phyloP scores from a whole-genome alignment of 37 sponge, comb jelly and placozoan genomes.

The Aplysina aerophoba region DNA sequence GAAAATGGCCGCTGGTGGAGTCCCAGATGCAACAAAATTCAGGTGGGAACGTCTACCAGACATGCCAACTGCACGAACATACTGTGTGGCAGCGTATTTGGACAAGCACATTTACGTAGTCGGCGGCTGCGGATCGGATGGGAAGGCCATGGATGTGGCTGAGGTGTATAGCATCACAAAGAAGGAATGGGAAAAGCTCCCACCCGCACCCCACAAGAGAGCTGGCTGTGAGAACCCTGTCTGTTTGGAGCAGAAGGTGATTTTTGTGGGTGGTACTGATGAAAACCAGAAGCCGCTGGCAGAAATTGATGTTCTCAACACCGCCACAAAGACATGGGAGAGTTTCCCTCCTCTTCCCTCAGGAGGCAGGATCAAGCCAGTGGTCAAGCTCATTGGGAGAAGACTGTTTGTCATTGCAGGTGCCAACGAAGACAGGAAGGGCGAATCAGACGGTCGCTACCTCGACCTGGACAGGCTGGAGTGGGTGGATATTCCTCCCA shows the following conservation, averaged over 20 bases:
- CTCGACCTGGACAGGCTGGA: slow-evolving; percentile 58
- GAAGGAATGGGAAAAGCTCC: slow-evolving; percentile 59
- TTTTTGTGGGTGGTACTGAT: slow-evolving; percentile 69
- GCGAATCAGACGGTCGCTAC: slow-evolving; percentile 48
- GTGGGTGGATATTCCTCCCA: slow-evolving; percentile 59
- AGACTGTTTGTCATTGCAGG: slow-evolving; percentile 72
- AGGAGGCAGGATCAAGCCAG: slow-evolving; percentile 63
- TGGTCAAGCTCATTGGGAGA: slow-evolving; percentile 51
- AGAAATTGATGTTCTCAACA: slow-evolving; percentile 64
- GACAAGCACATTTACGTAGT: slow-evolving; percentile 68
- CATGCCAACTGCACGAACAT: slow-evolving; percentile 60
- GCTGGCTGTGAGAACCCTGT: slow-evolving; percentile 49
- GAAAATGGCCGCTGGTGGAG: slow-evolving; percentile 14
- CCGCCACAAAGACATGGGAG: slow-evolving; percentile 54
- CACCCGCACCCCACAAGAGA: slow-evolving; percentile 55
- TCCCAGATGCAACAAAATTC: not conserved
- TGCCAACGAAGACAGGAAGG: not conserved
- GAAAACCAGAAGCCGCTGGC: slow-evolving; percentile 65
- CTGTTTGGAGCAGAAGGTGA: slow-evolving; percentile 56
- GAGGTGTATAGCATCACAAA: slow-evolving; percentile 66
- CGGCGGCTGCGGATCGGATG: slow-evolving; percentile 61
- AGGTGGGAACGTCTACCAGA: slow-evolving; percentile 70
- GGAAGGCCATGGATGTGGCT: slow-evolving; percentile 52
- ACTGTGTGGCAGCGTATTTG: slow-evolving; percentile 47
- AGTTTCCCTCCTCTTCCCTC: slow-evolving; percentile 60